phyloP scores from a whole-genome alignment of 2,797 vertebrate genomes.

The Dermochelys coriacea region DNA sequence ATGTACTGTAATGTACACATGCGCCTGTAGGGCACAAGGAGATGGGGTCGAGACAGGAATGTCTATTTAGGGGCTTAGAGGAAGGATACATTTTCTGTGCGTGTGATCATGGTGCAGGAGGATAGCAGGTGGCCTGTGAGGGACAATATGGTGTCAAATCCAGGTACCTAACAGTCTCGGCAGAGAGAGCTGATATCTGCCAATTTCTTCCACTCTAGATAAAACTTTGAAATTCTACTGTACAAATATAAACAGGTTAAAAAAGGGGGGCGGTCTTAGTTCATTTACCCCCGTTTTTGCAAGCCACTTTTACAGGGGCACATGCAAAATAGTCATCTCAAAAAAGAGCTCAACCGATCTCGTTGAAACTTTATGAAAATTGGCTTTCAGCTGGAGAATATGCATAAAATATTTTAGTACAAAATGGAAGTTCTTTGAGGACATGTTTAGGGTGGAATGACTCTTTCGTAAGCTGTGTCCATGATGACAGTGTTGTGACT shows the following conservation, averaged over 20 bases:
- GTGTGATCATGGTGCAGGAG: neutral
- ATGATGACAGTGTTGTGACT: conserved; percentile 36
- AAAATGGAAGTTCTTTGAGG: neutral
- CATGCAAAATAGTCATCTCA: neutral
- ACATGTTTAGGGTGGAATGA: neutral
- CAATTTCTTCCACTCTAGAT: neutral
- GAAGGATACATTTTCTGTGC: neutral
- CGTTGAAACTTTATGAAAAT: neutral
- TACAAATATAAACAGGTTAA: neutral
- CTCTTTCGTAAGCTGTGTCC: neutral
- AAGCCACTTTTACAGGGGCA: neutral
- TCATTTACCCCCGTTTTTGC: neutral
- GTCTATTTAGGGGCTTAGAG: neutral
- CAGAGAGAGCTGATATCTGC: conserved; percentile 44
- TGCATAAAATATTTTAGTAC: neutral
- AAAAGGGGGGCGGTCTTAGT: neutral
- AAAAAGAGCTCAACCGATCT: neutral
- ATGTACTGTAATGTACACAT: neutral
- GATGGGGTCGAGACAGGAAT: neutral
- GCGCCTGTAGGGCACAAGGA: neutral
- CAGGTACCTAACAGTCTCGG: conserved; percentile 8
- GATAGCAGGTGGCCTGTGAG: neutral
- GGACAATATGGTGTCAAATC: neutral
- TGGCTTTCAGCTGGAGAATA: neutral
- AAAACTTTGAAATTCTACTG: neutral